Base-by-base conservation (phyloP, 1,140 invertebrate genomes). In the Temnothorax nylanderi region DNA sequence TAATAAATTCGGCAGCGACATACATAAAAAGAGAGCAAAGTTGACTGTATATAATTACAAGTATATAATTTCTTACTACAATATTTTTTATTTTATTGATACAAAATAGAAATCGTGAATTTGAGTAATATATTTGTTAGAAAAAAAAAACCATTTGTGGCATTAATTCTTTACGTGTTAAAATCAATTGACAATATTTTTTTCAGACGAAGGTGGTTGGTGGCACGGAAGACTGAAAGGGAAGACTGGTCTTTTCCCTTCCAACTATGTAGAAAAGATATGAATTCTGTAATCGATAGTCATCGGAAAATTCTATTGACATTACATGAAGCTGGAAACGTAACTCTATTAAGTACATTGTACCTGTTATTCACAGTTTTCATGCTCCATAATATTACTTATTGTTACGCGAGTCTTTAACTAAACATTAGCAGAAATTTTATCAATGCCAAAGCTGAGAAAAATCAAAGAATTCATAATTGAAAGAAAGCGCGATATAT, bases 201-300 rank as follows among this genome's bases (percentile, higher is more conserved):
- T 95, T 96, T 78, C 93, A 97, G 97, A 97, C 94, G 95, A 96
- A 58, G 96, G 96, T 34, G 97, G 97, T 21, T 97, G 97, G 97
- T 97, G 97, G 97, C 95, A 95, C 69, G 97, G 97, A 62, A 95
- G 95, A 88, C 87, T 97, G 8, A 94, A 95, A 82, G 96, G 96
- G 2, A 96, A 96, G 92, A 95, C 96, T 69, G 97, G 97, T 34
- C 94, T 97, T 2, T 97, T 97, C 82, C 97, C 97, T 8, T 96
- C 96, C 7, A 97, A 97, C 93, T 97, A 97, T 91, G 96, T 97
- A 51, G 95, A 96, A 86, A 95, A 94, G 91, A 85, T 96, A 21
- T 92, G 67, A 90, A 89, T 16, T 81, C 1, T 8, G 51, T 21
- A 47, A 60, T 18, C 18, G 13, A 58, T 71, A 21, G 18, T 2